phyloP scores from a whole-genome alignment of 2,113 vertebrate species.

The Mustelus asterias region DNA sequence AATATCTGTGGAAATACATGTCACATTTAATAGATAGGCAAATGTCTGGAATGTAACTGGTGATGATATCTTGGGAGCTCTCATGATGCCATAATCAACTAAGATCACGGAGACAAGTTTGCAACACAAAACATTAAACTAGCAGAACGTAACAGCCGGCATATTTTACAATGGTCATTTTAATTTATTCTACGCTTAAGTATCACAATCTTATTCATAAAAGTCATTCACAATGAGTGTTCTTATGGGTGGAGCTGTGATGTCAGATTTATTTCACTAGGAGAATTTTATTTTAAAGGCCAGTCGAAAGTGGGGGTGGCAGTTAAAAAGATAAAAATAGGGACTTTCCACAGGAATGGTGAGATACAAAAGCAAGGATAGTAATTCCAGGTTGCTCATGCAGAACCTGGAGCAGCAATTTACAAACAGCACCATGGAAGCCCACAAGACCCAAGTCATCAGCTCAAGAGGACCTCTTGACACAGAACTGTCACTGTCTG shows the following conservation, averaged over 20 bases:
- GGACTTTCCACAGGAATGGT: background rate
- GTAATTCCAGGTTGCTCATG: background rate
- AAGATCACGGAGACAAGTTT: background rate
- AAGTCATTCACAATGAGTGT: background rate
- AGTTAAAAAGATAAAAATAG: background rate
- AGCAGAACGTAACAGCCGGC: background rate
- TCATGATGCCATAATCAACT: background rate
- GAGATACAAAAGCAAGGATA: background rate
- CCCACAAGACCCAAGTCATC: background rate
- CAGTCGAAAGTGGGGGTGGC: background rate
- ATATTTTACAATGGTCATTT: background rate
- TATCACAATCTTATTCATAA: background rate
- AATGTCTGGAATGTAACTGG: background rate
- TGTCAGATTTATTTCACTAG: background rate
- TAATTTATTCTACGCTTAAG: background rate
- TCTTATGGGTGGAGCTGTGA: background rate
- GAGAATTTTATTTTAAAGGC: background rate
- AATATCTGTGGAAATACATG: background rate
- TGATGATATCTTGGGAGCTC: background rate
- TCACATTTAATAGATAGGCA: background rate
- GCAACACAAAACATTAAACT: background rate
- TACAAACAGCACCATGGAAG: background rate
- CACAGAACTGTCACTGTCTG: background rate
- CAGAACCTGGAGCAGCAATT: background rate
- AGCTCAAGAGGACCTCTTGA: background rate